A percentile compares a stretch with the other conserved stretches of the same genome.
phyloP scores from a whole-genome alignment of 2,113 vertebrate species.

The Spheniscus mendiculus region DNA sequence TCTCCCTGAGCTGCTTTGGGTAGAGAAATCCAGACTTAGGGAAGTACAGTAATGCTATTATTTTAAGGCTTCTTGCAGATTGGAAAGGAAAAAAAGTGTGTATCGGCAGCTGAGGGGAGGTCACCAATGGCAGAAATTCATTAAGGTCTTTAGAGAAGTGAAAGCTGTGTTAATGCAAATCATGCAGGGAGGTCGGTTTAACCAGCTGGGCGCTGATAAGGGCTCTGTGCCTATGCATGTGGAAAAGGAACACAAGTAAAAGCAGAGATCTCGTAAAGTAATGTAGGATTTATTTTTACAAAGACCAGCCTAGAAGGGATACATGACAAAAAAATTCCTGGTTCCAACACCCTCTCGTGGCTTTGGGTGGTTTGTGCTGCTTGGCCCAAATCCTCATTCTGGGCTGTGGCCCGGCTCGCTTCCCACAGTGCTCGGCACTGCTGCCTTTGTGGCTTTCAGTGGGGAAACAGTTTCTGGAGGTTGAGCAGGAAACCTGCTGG shows the following conservation, averaged over 20 bases:
- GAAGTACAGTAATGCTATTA: constrained; percentile 16
- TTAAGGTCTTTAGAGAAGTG: constrained; percentile 46
- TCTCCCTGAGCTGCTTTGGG: not conserved
- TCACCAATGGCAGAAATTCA: constrained; percentile 12
- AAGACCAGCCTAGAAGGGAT: not conserved
- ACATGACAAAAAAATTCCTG: accelerated
- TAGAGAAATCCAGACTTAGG: not conserved
- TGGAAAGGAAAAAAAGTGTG: not conserved
- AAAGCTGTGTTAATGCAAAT: constrained; percentile 3
- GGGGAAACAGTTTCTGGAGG: not conserved
- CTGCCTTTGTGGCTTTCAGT: not conserved
- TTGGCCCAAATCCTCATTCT: not conserved
- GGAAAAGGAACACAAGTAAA: not conserved
- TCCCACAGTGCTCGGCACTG: accelerated
- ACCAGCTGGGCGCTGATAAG: not conserved
- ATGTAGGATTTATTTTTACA: not conserved
- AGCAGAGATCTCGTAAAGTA: not conserved
- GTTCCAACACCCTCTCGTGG: not conserved
- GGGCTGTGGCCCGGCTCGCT: not conserved
- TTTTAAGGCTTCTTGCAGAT: not conserved
- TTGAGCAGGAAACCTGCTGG: not conserved
- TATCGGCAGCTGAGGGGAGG: not conserved
- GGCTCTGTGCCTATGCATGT: not conserved
- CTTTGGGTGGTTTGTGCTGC: not conserved
- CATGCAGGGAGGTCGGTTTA: not conserved